Evolutionary conservation across 2,888 invertebrate species (phyloP), one percentile per base, ranked within the genome.

Genomic region (Hedya salicella): DNA sequence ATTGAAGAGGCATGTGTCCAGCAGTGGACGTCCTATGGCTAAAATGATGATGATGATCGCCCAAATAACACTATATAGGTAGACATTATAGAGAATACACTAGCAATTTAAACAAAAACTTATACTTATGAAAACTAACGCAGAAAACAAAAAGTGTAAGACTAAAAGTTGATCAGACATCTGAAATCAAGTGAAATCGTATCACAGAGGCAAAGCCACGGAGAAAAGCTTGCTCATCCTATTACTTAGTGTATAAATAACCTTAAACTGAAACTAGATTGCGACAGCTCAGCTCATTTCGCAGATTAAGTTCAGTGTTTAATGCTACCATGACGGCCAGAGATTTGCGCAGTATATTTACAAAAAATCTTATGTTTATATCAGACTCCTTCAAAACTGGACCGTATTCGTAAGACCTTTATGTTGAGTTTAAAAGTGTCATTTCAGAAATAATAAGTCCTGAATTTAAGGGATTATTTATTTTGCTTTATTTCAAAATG

Each of bases 231-330:
- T 36, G 36, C 11, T 8, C 9, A 36, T 9, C 36, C 11, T 36
- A 36, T 2, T 8, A 21, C 30, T 25, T 49, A 49, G 21, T 54
- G 8, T 16, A 1, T 16, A 1, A 40, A 39, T 21, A 39, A 56
- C 42, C 16, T 42, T 44, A 32, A 44, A 17, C 44, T 42, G 6
- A 44, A 44, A 44, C 30, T 44, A 57, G 44, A 44, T 30, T 44
- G 42, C 16, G 32, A 32, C 56, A 17, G 13, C 17, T 44, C 30
- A n/a, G 44, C 25, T 44, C 30, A 57, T 32, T 44, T n/a, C 56
- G 44, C 44, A 44, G 30, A 17, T 57, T 57, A 44, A 13, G 13
- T 44, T 30, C 42, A 53, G 19, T 17, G 4, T 54, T 56, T 30
- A 16, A 42, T 30, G 13, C 42, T 30, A 57, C 17, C 16, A 25